These are phyloP conservation scores for Coenobita brevimanus DNA, from an alignment of 1,140 invertebrate species.

Conservation along the genomic window DNA sequence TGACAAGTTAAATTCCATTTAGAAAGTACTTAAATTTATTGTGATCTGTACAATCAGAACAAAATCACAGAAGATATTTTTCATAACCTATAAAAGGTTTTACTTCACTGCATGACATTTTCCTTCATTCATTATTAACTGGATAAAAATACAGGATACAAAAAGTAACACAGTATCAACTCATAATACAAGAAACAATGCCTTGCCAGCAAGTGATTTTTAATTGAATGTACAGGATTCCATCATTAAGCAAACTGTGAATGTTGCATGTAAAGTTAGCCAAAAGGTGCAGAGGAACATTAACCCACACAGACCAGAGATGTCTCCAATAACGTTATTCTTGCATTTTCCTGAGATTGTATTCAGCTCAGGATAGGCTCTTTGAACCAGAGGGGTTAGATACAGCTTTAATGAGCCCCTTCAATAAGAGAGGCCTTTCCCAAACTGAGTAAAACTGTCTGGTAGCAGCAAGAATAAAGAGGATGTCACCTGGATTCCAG, in stretches of 20 bases:
- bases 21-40: conserved; percentile 61
- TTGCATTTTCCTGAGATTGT: too few species aligned
- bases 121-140: not conserved
- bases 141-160: conserved; percentile 54
- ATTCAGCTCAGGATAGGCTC: too few species aligned
- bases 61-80: conserved; percentile 42
- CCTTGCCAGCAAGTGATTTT: conserved; percentile 37
- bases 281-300: not conserved
- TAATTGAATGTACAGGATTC: conserved; percentile 2
- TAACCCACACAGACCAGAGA: not conserved
- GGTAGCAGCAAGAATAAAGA: too few species aligned
- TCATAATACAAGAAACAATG: conserved; percentile 23
- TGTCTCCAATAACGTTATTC: too few species aligned
- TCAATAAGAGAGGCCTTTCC: too few species aligned
- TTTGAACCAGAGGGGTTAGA: too few species aligned
- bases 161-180: conserved; percentile 38
- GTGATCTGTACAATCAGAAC: conserved; percentile 59
- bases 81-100: conserved; percentile 6
- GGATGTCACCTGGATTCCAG: too few species aligned
- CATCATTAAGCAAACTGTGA: not conserved
- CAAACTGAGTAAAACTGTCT: too few species aligned
- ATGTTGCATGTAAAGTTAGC: too few species aligned
- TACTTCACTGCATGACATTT: not conserved
- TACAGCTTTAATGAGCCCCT: too few species aligned
- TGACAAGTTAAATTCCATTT: conserved; percentile 16